Evolutionary conservation across 2,113 vertebrate genomes (phyloP), one percentile per base, ranked within the genome.

Genomic region (Indicator indicator): DNA sequence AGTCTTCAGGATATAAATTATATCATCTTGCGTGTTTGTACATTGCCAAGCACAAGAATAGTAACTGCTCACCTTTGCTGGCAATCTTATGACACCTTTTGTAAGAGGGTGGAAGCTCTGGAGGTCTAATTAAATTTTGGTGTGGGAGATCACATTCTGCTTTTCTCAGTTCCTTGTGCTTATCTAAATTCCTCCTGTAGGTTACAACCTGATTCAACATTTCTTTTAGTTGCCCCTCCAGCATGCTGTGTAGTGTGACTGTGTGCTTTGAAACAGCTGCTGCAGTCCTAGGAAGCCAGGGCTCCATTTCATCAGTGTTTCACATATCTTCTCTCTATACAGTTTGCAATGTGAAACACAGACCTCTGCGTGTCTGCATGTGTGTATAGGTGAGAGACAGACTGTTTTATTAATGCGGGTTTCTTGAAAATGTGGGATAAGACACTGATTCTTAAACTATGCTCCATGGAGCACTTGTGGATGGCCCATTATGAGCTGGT

Each of bases 121-220:
- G 48, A 58, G 86, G 86, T 89, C 84, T 96, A 55, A 97, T 92
- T 92, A 96, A 94, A 88, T 79, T 94, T 88, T 95, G 95, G 76
- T 62, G 83, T 96, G 95, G 93, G 88, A 96, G 97, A 97, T 97
- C 95, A 96, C 85, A 91, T 89, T 95, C 90, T 90, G 92, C 95
- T 95, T 92, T 89, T 80, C 97, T 89, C 89, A 95, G 95, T 97
- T 97, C 90, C 86, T 93, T 23, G 69, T 60, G 86, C 94, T 96
- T 93, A 89, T 89, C 93, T 93, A 81, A 88, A 90, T 89, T 95
- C 65, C 54, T 95, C 90, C 68, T 74, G 89, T 95, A 96, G 68
- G 91, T 91, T 97, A 94, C 97, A 97, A 83, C 87, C 94, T 92
- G 93, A 92, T 84, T 86, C 95, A 95, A 75, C 91, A 96, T 89